Evolutionary conservation across 1,140 invertebrate genomes (phyloP).

Genomic region (Conus betulinus): DNA sequence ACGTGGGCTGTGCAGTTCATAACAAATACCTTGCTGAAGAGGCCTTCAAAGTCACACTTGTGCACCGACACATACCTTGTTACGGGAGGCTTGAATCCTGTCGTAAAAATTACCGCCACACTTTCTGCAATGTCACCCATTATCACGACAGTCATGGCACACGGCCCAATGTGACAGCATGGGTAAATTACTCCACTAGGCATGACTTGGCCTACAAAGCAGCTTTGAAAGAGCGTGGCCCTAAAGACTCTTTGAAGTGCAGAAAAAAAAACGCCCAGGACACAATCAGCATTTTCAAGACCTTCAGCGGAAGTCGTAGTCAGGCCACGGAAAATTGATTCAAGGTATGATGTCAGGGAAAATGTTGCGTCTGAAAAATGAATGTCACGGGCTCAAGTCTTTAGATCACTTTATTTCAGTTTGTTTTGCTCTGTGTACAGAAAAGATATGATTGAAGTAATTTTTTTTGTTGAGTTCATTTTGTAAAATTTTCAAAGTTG

Average conservation of each 20-base stretch:
- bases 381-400: too few species aligned
- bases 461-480: too few species aligned
- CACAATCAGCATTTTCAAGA: conserved; percentile 1
- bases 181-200: not conserved
- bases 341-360: too few species aligned
- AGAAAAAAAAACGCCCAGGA: not conserved
- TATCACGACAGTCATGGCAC: not conserved
- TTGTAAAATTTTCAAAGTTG: too few species aligned
- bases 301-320: not conserved
- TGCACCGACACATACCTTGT: not conserved
- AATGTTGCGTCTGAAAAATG: too few species aligned
- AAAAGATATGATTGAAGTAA: too few species aligned
- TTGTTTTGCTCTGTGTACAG: too few species aligned
- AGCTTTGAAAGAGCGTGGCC: too few species aligned
- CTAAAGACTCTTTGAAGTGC: not conserved
- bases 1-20: not conserved
- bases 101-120: not conserved
- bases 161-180: not conserved
- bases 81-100: not conserved
- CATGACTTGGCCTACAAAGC: not conserved
- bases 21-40: not conserved
- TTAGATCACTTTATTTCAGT: too few species aligned
- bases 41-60: not conserved
- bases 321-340: too few species aligned
- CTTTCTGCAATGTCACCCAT: not conserved